phyloP scores from a whole-genome alignment of 2,888 invertebrate species.

The Notodonta dromedarius region DNA sequence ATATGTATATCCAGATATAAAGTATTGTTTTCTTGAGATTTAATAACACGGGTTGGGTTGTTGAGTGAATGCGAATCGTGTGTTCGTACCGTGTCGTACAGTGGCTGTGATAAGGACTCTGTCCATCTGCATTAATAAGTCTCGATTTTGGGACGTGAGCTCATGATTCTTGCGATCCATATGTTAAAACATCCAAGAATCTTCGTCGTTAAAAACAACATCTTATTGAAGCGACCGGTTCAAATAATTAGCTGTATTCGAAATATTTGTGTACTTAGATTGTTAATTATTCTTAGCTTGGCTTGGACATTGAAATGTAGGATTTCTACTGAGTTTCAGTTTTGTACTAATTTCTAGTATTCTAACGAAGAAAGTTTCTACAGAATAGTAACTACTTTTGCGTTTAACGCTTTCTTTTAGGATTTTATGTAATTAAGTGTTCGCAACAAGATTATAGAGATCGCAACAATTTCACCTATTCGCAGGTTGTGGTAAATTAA shows the following conservation, averaged over 20 bases:
- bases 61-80: conserved; percentile 33
- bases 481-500: conserved; percentile 13
- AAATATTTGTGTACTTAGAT: conserved; percentile 17
- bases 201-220: conserved; percentile 17
- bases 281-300: background rate
- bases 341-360: background rate
- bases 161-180: conserved; percentile 53
- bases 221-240: conserved; percentile 5
- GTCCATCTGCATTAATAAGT: conserved; percentile 36
- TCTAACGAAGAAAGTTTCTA: too few relatives aligned
- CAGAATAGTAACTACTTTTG: too few relatives aligned
- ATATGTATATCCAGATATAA: too few relatives aligned
- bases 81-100: conserved; percentile 61
- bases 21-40: conserved; percentile 14
- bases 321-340: background rate
- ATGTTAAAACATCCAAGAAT: conserved; percentile 63
- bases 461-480: conserved; percentile 1
- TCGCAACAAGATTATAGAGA: too few relatives aligned
- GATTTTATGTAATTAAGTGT: too few relatives aligned
- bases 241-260: conserved; percentile 6
- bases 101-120: conserved; percentile 70
- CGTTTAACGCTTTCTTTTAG: too few relatives aligned
- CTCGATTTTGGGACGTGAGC: conserved; percentile 33
- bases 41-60: conserved; percentile 22
- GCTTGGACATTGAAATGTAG: background rate